Evolutionary conservation across 2,113 vertebrate species (phyloP).

Genomic region (Capricornis sumatraensis): DNA sequence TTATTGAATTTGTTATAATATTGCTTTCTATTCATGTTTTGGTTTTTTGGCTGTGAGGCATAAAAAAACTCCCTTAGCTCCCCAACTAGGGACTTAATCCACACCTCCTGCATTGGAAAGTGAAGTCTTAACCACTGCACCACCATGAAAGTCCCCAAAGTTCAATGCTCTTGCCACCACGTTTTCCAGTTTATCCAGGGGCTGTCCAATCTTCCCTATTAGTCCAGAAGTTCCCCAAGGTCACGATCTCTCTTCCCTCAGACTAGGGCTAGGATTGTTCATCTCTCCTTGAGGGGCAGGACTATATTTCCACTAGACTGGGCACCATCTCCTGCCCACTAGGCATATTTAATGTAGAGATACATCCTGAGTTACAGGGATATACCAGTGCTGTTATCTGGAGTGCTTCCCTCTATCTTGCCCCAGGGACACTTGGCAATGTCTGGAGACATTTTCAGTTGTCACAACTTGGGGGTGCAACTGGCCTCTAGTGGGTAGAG

Average conservation of each 20-base stretch:
- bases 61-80: background rate
- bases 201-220: background rate
- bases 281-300: background rate
- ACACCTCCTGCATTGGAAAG: background rate
- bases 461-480: background rate
- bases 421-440: background rate
- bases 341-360: background rate
- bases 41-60: background rate
- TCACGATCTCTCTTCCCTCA: background rate
- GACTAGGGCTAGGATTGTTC: background rate
- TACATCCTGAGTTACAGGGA: background rate
- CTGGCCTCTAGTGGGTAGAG: background rate
- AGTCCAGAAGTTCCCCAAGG: background rate
- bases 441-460: background rate
- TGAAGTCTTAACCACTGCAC: background rate
- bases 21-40: background rate
- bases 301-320: background rate
- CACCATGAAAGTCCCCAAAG: background rate
- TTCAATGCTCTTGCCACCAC: background rate
- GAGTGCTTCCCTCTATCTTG: background rate
- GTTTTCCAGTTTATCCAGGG: background rate
- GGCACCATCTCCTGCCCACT: background rate
- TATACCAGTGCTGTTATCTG: background rate
- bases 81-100: background rate
- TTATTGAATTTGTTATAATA: background rate